Conservation (phyloP, 2,888 invertebrate species). For the Dilophus febrilis region DNA sequence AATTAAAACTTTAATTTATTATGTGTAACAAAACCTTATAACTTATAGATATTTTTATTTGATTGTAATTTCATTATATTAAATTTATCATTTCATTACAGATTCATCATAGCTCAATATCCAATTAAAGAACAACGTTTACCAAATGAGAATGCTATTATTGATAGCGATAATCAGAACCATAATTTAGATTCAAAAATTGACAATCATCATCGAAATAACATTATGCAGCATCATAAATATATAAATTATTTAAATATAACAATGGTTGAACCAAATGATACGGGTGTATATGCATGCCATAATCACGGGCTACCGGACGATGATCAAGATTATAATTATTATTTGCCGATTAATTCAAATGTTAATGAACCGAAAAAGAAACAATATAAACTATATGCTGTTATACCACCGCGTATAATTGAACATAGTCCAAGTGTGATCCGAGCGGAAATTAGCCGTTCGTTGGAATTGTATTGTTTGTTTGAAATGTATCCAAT, state of each 20-base stretch:
- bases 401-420: conserved; percentile 33
- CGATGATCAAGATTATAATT: neutral
- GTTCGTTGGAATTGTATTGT: conserved; percentile 35
- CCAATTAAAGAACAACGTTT: conserved; percentile 6
- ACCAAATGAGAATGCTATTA: neutral
- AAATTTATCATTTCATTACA: conserved; percentile 12
- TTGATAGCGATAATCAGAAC: neutral
- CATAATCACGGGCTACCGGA: too few species aligned
- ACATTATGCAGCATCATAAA: too few species aligned
- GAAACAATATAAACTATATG: conserved; percentile 24
- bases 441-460: conserved; percentile 34
- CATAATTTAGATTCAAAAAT: too few species aligned
- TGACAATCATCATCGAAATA: too few species aligned
- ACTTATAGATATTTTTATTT: too few species aligned
- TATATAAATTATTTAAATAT: too few species aligned
- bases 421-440: conserved; percentile 26
- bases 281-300: too few species aligned
- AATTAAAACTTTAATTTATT: too few species aligned
- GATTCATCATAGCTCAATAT: conserved; percentile 29
- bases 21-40: too few species aligned
- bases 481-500: conserved; percentile 42
- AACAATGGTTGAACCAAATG: too few species aligned
- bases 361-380: conserved; percentile 29
- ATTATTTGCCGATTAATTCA: conserved; percentile 25
- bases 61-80: conserved; percentile 6